Percentiles rank a stretch among this genome's conserved stretches.
These are phyloP conservation scores for Verasper variegatus DNA, from an alignment of 2,113 vertebrate genomes.

Conservation along the genomic window DNA sequence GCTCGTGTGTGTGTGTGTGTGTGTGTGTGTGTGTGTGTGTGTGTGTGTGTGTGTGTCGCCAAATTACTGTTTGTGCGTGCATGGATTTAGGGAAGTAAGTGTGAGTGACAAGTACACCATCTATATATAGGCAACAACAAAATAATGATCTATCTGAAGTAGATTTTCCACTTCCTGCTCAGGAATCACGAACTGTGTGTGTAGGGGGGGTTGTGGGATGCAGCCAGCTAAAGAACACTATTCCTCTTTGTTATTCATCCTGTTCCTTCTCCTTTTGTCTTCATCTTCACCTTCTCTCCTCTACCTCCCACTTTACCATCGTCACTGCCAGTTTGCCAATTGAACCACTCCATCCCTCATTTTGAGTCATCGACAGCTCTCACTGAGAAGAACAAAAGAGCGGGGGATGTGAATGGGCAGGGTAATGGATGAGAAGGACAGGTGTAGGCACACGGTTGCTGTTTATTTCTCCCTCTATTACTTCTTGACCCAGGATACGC, in stretches of 20 bases:
- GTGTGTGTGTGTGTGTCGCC: too few species aligned
- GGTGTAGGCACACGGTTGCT: constrained; percentile 50
- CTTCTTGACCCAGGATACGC: constrained; percentile 6
- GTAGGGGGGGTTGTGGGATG: background rate
- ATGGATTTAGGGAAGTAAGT: too few species aligned
- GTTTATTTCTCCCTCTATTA: constrained; percentile 32
- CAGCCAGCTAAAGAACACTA: too few species aligned
- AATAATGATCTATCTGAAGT: constrained; percentile 10
- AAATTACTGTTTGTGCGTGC: too few species aligned
- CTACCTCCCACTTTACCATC: constrained; percentile 44
- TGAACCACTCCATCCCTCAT: constrained; percentile 47
- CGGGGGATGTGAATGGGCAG: constrained; percentile 54
- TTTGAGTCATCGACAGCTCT: constrained; percentile 62
- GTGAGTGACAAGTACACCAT: too few species aligned
- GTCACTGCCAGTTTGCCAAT: constrained; percentile 28
- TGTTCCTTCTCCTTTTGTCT: constrained; percentile 38
- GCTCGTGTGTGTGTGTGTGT: too few species aligned
- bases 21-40: too few species aligned
- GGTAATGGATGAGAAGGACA: constrained; percentile 47
- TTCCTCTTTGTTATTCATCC: constrained; percentile 31
- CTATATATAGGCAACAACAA: background rate
- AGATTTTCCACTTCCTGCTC: constrained; percentile 15
- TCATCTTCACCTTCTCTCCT: constrained; percentile 30
- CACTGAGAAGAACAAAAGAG: constrained; percentile 45
- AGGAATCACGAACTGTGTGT: background rate